Evolutionary conservation across 1,140 invertebrate species (phyloP).

Genomic region (Conopomorpha cramerella): DNA sequence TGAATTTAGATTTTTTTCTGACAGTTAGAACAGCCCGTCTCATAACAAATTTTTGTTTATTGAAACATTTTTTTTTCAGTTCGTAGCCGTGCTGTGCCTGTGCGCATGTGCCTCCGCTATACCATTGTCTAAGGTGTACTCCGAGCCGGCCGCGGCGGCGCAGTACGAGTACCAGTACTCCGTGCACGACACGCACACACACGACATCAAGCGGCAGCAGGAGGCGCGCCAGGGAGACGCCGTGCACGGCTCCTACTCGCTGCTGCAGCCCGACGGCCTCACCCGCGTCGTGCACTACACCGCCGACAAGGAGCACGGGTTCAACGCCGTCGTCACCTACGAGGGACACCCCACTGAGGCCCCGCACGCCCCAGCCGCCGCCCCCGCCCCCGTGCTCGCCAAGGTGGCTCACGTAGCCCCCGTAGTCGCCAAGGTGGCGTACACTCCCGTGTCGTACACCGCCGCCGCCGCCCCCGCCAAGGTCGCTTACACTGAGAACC

Average conservation of each 20-base stretch:
- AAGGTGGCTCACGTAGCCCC: slow-evolving; percentile 10
- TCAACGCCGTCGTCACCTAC: slow-evolving; percentile 63
- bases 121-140: slow-evolving; percentile 29
- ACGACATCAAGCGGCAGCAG: slow-evolving; percentile 5
- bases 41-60: not conserved
- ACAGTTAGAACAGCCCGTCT: not conserved
- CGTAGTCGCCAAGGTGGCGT: slow-evolving; percentile 19
- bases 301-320: slow-evolving; percentile 65
- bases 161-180: slow-evolving; percentile 72
- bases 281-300: slow-evolving; percentile 67
- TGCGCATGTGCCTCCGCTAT: slow-evolving; percentile 25
- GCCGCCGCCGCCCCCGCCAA: slow-evolving; percentile 18
- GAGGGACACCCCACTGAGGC: slow-evolving; percentile 18
- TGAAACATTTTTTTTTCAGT: slow-evolving; percentile 17
- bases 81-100: slow-evolving; percentile 23
- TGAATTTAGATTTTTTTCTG: not conserved
- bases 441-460: slow-evolving; percentile 17
- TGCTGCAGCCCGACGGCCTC: slow-evolving; percentile 62
- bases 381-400: slow-evolving; percentile 1
- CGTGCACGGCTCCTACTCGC: slow-evolving; percentile 22
- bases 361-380: slow-evolving; percentile 2
- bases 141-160: slow-evolving; percentile 48
- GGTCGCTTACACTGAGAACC: slow-evolving; percentile 11
- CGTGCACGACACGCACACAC: slow-evolving; percentile 51
- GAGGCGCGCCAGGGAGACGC: slow-evolving; percentile 6